A percentile compares a stretch with the other conserved stretches of the same genome.
Conservation (phyloP, 2,113 vertebrate genomes). For the Planiliza haematocheilus region DNA sequence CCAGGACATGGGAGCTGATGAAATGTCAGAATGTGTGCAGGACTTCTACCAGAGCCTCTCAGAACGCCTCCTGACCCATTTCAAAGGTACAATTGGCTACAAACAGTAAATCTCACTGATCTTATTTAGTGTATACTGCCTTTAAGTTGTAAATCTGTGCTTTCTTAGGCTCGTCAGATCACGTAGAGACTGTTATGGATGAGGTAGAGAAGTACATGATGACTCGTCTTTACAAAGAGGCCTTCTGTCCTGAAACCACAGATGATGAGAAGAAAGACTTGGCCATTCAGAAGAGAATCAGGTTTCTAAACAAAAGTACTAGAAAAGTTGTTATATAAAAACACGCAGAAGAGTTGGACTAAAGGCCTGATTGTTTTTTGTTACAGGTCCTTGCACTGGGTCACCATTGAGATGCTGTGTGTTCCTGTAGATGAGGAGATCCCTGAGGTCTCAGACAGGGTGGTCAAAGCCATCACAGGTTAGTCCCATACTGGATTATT, state of each 20-base stretch:
- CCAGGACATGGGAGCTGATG: constrained; percentile 88
- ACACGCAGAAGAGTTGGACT: background rate
- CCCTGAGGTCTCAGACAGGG: constrained; percentile 92
- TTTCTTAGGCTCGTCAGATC: constrained; percentile 88
- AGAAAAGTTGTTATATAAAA: background rate
- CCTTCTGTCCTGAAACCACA: constrained; percentile 95
- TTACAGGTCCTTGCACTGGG: constrained; percentile 94
- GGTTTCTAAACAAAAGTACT: constrained; percentile 75
- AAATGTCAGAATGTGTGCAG: constrained; percentile 94
- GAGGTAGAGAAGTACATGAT: constrained; percentile 96
- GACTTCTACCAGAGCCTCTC: constrained; percentile 97
- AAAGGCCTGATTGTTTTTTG: constrained; percentile 1
- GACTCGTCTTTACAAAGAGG: constrained; percentile 94
- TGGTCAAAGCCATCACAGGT: constrained; percentile 98
- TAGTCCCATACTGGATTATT: background rate
- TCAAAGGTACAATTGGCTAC: constrained; percentile 86
- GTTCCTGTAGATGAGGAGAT: constrained; percentile 96
- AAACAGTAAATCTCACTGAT: background rate
- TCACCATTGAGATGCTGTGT: constrained; percentile 95
- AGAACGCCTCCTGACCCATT: constrained; percentile 90
- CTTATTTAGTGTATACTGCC: background rate
- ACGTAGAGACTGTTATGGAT: constrained; percentile 92
- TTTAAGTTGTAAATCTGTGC: background rate
- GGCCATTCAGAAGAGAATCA: constrained; percentile 92
- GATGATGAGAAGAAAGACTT: constrained; percentile 98